Evolutionary conservation across 2,113 vertebrate species (phyloP), one percentile per base, ranked within the genome.

Genomic region (Campylorhamphus procurvoides): DNA sequence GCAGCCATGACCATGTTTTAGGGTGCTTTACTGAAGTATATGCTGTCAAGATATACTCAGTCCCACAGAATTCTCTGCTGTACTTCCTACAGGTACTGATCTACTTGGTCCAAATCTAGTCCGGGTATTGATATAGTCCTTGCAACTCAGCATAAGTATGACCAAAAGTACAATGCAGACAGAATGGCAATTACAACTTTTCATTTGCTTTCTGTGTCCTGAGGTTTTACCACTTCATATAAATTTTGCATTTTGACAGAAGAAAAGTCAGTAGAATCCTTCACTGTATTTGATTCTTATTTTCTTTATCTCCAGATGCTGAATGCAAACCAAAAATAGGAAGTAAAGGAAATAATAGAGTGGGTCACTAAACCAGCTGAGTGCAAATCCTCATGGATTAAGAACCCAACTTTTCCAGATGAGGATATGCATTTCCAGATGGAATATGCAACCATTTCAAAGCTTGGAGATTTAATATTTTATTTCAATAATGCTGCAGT

Each of bases 241-340:
- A 74, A 83, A 14, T n/a, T 53, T 84, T 84, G 18, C 23, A 84
- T 7, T 60, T 67, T 73, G 49, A 68, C 53, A 60, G 49, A 84
- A 80, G 84, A 47, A 84, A 46, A 27, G 39, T 53, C 28, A 62
- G 56, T 50, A 52, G 55, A 83, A 76, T 89, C 22, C 44, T 82
- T 63, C 49, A 25, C 5, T 33, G 4, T 84, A 56, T 87, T 50
- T 56, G 29, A 66, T 82, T 75, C 42, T 52, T 89, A 53, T 56
- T 93, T 40, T 64, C 62, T 53, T 94, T 90, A 75, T 46, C 67
- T 81, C 85, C 59, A 99, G 98, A 98, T 98, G 98, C 97, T 98
- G 50, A 98, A 99, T 78, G 98, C 98, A 96, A 99, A 98, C 95
- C 98, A 98, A 97, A 95, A 97, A 60, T 98, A 98, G 98, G 98